Base-by-base conservation (phyloP, 1,140 invertebrate species). In the Ruditapes philippinarum region DNA sequence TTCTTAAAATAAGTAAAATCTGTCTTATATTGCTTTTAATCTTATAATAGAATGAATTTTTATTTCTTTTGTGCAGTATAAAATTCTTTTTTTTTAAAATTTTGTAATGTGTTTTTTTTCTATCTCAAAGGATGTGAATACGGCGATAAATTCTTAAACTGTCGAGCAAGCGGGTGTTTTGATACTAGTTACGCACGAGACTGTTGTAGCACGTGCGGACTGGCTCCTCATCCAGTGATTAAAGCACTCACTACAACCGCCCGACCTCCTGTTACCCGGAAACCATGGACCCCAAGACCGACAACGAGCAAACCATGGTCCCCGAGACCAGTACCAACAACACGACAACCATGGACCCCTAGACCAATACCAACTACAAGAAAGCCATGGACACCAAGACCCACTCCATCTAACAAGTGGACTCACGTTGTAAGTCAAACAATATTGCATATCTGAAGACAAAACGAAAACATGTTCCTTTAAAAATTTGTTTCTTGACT, bases 131-230 rank as follows among this genome's bases (percentile, higher is more conserved):
- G 80, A 36, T 92, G 91, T 70, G 90, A 90, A 25, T 88, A 82
- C n/a, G 91, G 91, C 33, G 91, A 92, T 70, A 70, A 86, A 45
- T 80, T 54, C 14, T 31, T 89, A 11, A 76, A 82, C 19, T 92
- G 91, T 68, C 22, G 81, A 25, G 40, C 49, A 9, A 81, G 42
- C 0, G 70, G 80, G 9, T 70, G 78, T 38, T 83, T 88, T 62
- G 90, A 90, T 40, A 83, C 79, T 5, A 78, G 42, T 31, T 92
- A 92, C 57, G 90, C 88, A 17, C 49, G 40, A n/a, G 54, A 83
- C 38, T 92, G 91, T 45, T 92, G 91, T 36, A 86, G 90, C 51
- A 89, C 89, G n/a, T 92, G 91, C 74, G 85, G 85, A 11, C 38
- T 65, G 19, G 85, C 85, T 9, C 85, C 85, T 51, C 57, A 62